Base-by-base conservation (phyloP, 2,797 vertebrate genomes). In the Australoheros facetus region DNA sequence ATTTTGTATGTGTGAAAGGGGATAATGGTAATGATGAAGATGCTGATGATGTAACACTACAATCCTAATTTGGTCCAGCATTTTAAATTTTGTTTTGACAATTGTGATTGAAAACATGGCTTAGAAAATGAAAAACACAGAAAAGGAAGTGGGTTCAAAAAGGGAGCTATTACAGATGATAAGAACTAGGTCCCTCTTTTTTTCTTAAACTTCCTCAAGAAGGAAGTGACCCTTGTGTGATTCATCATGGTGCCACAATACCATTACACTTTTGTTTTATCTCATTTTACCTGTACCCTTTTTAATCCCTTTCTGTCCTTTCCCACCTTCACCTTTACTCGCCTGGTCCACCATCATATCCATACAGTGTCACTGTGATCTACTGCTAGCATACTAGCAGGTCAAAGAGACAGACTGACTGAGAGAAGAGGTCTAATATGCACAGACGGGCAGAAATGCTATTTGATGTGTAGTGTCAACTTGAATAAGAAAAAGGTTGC, bases 351-450 rank as follows among this genome's bases (percentile, higher is more conserved):
- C 57, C 81, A 85, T 88, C 88, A 87, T 80, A 86, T 88, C 91
- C 91, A 88, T 86, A 91, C 87, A 92, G 89, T 89, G 91, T 94
- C 92, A 94, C 94, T 95, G 95, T 95, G 93, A 95, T 87, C 83
- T 85, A 86, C 76, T 81, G 69, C 84, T 87, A 85, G 91, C 86
- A 45, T 77, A 71, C 69, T 53, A 57, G 86, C 89, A 85, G 87
- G 85, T 71, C 72, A 78, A 81, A 83, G 79, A 75, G 83, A 90
- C 83, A 86, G 73, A 87, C 83, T 82, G 85, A 86, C 80, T 59
- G 77, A 89, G 81, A 87, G 72, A 83, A 72, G 71, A 83, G 80
- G 84, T 90, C 78, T 83, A 84, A 89, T 89, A 91, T 89, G 89
- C 88, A 89, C 85, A 83, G 82, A 86, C 66, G 34, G 78, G 84